Evolutionary conservation across 2,888 invertebrate genomes (phyloP).

Genomic region (Melinaea menophilus): DNA sequence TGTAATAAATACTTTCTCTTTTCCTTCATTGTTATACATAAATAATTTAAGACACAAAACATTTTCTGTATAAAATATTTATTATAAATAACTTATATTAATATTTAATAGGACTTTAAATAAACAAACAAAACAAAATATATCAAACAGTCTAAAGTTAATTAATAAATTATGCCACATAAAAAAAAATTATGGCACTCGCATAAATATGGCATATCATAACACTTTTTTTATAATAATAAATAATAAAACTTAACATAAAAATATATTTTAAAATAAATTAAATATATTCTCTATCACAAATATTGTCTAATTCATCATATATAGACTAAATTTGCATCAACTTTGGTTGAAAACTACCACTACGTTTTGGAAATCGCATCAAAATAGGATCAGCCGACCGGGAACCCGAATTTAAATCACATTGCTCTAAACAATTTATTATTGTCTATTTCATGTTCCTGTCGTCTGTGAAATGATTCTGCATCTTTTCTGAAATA

Average conservation of each 20-base stretch:
- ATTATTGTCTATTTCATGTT: constrained; percentile 54
- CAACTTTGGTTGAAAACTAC: constrained; percentile 74
- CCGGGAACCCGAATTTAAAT: constrained; percentile 10
- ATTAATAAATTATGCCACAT: constrained; percentile 1
- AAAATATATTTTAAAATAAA: constrained; percentile 3
- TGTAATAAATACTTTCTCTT: constrained; percentile 1
- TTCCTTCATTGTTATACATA: background rate
- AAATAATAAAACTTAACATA: background rate
- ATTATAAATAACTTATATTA: constrained; percentile 38
- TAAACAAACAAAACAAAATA: constrained; percentile 36
- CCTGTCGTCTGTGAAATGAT: constrained; percentile 60
- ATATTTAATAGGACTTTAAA: constrained; percentile 48
- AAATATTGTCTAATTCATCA: constrained; percentile 24
- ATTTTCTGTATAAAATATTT: background rate
- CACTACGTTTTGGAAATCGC: constrained; percentile 62
- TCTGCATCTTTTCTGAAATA: constrained; percentile 69
- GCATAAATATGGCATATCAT: constrained; percentile 34
- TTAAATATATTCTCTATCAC: constrained; percentile 14
- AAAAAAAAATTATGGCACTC: constrained; percentile 42
- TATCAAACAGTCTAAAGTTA: constrained; percentile 22
- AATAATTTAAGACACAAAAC: background rate
- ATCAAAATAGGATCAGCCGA: constrained; percentile 6
- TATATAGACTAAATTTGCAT: constrained; percentile 49
- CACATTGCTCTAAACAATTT: constrained; percentile 66
- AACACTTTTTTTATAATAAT: constrained; percentile 29